Evolutionary conservation across 2,113 vertebrate species (phyloP), one percentile per base, ranked within the genome.

Genomic region (Regulus satrapa): DNA sequence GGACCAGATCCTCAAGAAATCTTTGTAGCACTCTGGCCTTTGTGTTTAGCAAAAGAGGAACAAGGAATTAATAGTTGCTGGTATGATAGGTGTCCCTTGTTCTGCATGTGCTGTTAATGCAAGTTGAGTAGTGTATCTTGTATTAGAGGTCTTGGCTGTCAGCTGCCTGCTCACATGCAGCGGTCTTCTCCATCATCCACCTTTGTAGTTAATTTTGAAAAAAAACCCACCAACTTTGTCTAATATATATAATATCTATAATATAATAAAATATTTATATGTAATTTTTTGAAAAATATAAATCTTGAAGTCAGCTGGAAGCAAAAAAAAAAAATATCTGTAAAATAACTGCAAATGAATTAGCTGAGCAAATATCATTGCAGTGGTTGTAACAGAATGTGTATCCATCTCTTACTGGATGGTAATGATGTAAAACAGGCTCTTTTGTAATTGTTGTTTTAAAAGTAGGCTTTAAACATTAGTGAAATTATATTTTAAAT

Each of bases 121-220:
- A 8, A 23, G 41, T 6, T 40, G 26, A 58, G 32, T 12, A 8
- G 2, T 0, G 0, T 29, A 4, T 56, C 12, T 55, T 13, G 7
- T 25, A 5, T 52, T 29, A 18, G 66, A 55, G 24, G 14, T 51
- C 29, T 29, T 72, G 56, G 19, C 1, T 3, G 13, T 24, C 24
- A 40, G 4, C 18, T 1, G 1, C n/a, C n/a, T 2, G 13, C 29
- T 68, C 28, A 5, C 0, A 0, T 12, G 18, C 1, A 2, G 5
- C 1, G 1, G 14, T 40, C 24, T 28, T 64, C 43, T 32, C 18
- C 1, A 0, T 18, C 4, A 3, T 18, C 20, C 6, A 14, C 10
- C 31, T 69, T 26, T 4, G 21, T 4, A n/a, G 49, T 64, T 62
- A 10, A 28, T 41, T 76, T 76, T 51, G n/a, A n/a, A n/a, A n/a